Percentiles rank a stretch among this genome's conserved stretches.
phyloP scores from a whole-genome alignment of 2,113 vertebrate genomes.

The Phainopepla nitens region DNA sequence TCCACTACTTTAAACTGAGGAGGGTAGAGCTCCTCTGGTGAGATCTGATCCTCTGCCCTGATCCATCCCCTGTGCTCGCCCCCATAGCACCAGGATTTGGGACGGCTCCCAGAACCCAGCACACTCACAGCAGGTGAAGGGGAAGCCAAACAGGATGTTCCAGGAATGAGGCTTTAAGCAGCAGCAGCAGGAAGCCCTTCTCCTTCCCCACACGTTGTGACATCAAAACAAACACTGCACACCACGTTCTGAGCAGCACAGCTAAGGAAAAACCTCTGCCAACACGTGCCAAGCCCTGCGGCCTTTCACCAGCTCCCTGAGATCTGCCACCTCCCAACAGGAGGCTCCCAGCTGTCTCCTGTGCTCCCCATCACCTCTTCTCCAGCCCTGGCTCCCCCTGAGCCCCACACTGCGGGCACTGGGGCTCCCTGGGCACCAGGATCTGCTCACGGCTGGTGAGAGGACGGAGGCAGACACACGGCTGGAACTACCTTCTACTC shows the following conservation, averaged over 20 bases:
- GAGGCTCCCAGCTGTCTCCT: background rate
- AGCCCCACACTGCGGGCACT: fast-evolving
- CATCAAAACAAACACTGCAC: background rate
- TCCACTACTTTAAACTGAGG: background rate
- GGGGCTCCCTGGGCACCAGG: background rate
- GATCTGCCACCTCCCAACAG: background rate
- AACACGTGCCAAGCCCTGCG: background rate
- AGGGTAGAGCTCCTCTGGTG: fast-evolving
- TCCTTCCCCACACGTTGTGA: background rate
- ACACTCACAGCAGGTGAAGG: background rate
- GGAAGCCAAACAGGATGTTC: background rate
- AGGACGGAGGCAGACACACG: fast-evolving
- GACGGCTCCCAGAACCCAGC: background rate
- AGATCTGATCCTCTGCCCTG: background rate
- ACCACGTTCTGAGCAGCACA: background rate
- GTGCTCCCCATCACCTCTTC: background rate
- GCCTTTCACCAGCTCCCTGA: constrained; percentile 23
- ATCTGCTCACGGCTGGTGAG: background rate
- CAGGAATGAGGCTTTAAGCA: background rate
- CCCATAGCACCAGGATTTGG: background rate
- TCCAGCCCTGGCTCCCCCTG: background rate
- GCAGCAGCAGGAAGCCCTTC: background rate
- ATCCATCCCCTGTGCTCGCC: background rate
- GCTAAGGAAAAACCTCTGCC: background rate
- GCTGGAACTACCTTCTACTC: background rate